Evolutionary conservation across 1,140 invertebrate genomes (phyloP).

Genomic region (Pseudomyrmex gracilis): DNA sequence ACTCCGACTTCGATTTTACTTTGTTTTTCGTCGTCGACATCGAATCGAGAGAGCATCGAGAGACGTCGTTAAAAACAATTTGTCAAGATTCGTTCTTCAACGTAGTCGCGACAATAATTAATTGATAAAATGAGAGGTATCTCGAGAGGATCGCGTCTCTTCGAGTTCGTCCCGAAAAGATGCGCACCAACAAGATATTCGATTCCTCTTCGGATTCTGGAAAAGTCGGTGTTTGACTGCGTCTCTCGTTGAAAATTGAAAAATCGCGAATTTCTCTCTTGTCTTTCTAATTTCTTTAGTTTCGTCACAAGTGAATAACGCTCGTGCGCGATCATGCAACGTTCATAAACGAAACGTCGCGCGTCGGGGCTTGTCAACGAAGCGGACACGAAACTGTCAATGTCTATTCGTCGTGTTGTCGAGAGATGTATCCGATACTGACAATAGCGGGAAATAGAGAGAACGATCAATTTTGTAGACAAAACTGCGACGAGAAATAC

Average conservation of each 20-base stretch:
- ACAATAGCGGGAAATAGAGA: slow-evolving; percentile 32
- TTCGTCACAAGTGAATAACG: neutral
- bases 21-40: neutral
- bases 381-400: slow-evolving; percentile 29
- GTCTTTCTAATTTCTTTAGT: neutral
- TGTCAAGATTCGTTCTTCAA: neutral
- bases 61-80: slow-evolving; percentile 26
- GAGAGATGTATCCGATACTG: slow-evolving; percentile 31
- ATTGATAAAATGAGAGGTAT: neutral
- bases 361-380: neutral
- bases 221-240: neutral
- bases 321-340: neutral
- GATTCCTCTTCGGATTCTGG: neutral
- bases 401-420: slow-evolving; percentile 1
- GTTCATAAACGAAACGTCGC: slow-evolving; percentile 17
- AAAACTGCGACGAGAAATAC: slow-evolving; percentile 5
- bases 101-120: slow-evolving; percentile 13
- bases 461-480: slow-evolving; percentile 22
- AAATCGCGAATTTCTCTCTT: neutral
- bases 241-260: neutral
- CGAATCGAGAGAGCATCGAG: neutral
- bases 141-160: neutral
- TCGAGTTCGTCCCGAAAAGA: neutral
- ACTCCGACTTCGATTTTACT: neutral
- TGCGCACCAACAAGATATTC: no score